Evolutionary conservation across 2,888 invertebrate genomes (phyloP).

Genomic region (Pristionchus exspectatus): DNA sequence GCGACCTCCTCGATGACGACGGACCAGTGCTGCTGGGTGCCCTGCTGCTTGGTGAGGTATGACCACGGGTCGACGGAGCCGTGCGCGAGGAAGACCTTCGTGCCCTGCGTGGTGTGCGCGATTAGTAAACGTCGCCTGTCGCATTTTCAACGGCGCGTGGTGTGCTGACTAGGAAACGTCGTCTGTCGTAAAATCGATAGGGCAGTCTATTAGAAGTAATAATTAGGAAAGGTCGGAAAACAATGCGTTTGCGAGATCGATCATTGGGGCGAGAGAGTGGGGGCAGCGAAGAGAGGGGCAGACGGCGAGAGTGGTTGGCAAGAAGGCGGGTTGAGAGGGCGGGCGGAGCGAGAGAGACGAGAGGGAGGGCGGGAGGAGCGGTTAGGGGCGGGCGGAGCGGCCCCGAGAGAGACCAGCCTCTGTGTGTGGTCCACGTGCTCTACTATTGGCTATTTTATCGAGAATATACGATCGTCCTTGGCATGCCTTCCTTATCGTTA

Average conservation of each 20-base stretch:
- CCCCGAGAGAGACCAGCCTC: too few species aligned
- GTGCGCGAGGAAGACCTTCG: conserved; percentile 42
- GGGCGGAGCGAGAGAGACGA: background rate
- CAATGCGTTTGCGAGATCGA: background rate
- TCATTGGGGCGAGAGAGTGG: background rate
- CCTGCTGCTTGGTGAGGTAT: conserved; percentile 43
- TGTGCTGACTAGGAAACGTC: conserved; percentile 17
- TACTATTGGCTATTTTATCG: too few species aligned
- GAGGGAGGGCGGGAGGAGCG: background rate
- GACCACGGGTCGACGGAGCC: conserved; percentile 53
- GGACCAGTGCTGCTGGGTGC: conserved; percentile 41
- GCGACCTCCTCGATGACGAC: conserved; percentile 36
- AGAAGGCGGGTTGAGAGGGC: background rate
- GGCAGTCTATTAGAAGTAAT: background rate
- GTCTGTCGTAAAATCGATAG: background rate
- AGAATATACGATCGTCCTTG: too few species aligned
- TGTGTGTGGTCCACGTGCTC: too few species aligned
- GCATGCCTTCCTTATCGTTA: too few species aligned
- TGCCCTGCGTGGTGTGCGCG: conserved; percentile 58
- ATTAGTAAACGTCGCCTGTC: background rate
- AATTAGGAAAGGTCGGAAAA: background rate
- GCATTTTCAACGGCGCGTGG: background rate
- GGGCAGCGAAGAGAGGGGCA: background rate
- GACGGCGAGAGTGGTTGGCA: background rate
- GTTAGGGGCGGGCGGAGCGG: too few species aligned